Evolutionary conservation across 2,113 vertebrate species (phyloP), one percentile per base, ranked within the genome.

Genomic region (Bubo blakistoni): DNA sequence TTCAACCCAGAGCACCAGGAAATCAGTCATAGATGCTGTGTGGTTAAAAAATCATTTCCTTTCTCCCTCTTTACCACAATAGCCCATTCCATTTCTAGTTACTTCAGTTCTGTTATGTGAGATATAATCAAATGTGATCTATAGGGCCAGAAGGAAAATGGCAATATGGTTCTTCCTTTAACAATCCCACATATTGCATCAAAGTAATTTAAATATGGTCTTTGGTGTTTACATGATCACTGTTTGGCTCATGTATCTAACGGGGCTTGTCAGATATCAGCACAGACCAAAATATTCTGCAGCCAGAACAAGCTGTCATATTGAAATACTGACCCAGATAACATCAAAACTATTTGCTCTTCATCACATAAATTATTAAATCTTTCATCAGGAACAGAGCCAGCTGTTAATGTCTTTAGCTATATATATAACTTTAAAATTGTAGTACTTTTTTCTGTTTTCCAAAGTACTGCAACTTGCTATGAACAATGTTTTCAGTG

Each of bases 281-380:
- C 81, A 52, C 40, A 63, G 77, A 90, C 81, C 89, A 52, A 55
- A 11, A 7, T 4, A 15, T 13, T 81, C 78, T 76, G 40, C 81
- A 96, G 73, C 77, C 91, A 92, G 63, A 91, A 72, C 6, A 46
- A 90, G 40, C 71, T 70, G 52, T 82, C 46, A 7, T 29, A 46
- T 46, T 85, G 93, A 93, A 96, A 91, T 87, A 90, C 76, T 77
- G 72, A 72, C 58, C 82, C 88, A 89, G 36, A 65, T 93, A 88
- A 70, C 62, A 77, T 76, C 84, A 77, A 87, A 93, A 80, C 76
- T 85, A 59, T 72, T 91, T 85, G 78, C 49, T 77, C 26, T 85
- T 94, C 70, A 58, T 85, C 65, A 90, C 30, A 51, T 62, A 90
- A 88, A 86, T 96, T 73, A 92, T 72, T 90, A 77, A 92, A n/a